Conservation (phyloP, 2,113 vertebrate genomes). For the Perca flavescens region DNA sequence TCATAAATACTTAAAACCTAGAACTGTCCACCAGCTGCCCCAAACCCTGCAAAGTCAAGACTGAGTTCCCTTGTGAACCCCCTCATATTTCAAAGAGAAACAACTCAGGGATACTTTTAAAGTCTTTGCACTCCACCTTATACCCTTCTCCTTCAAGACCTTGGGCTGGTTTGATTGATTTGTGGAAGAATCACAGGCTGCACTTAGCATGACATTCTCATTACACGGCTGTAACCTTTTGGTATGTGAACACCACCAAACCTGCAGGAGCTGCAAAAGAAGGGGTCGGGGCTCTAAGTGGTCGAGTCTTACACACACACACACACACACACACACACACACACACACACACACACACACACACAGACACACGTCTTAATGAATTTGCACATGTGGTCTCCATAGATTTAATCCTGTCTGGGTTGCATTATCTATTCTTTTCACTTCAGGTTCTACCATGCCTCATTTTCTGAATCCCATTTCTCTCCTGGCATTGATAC, state of each 20-base stretch:
- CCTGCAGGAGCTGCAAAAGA: conserved; percentile 34
- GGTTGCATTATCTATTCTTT: background rate
- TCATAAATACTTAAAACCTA: conserved; percentile 51
- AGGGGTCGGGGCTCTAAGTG: conserved; percentile 14
- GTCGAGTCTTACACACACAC: background rate
- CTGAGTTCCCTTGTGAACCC: background rate
- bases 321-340: background rate
- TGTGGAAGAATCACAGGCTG: conserved; percentile 40
- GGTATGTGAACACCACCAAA: conserved; percentile 57
- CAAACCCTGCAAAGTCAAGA: conserved; percentile 34
- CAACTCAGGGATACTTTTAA: conserved; percentile 41
- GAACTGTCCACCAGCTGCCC: conserved; percentile 42
- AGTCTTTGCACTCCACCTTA: conserved; percentile 31
- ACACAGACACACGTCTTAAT: conserved; percentile 21
- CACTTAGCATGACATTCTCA: conserved; percentile 67
- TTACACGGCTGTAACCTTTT: conserved; percentile 62
- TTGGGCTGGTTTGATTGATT: conserved; percentile 56
- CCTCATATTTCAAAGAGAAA: conserved; percentile 33
- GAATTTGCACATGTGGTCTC: conserved; percentile 4
- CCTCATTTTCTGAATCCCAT: background rate
- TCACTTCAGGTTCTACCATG: background rate
- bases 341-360: background rate
- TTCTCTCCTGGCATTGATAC: background rate
- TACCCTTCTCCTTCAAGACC: conserved; percentile 30
- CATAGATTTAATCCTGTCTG: background rate